Base-by-base conservation (phyloP, 2,888 invertebrate genomes). In the Lycophotia porphyrea region DNA sequence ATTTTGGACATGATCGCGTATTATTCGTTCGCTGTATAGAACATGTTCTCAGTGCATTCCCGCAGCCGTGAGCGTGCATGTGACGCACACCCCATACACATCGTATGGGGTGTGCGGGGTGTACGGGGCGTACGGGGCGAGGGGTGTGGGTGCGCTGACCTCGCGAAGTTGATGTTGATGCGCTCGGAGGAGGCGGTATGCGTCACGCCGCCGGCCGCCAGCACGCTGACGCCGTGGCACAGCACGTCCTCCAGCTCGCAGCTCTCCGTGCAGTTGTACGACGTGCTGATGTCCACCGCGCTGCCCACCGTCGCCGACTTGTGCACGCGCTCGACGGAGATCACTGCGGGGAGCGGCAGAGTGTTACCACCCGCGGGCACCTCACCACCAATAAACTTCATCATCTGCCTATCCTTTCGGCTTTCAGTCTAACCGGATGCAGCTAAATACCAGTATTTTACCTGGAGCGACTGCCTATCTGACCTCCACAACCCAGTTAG, bases 91-190 rank as follows among this genome's bases (percentile, higher is more conserved):
- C n/a, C n/a, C n/a, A n/a, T n/a, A n/a, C n/a, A n/a, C n/a, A n/a
- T n/a, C n/a, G n/a, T n/a, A n/a, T n/a, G n/a, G n/a, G n/a, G n/a
- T n/a, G n/a, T n/a, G n/a, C n/a, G n/a, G 13, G 13, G 13, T 42
- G 15, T 42, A 24, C 2, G 21, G 11, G 11, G 8, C 15, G 2
- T 39, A 18, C 24, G 69, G n/a, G 1, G 34, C 27, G 34, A n/a
- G 31, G 34, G 8, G 13, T n/a, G n/a, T 13, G n/a, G 21, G 5
- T 21, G 34, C 44, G 27, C 67, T 72, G 74, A 94, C 95, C 91
- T 91, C 0, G 93, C 92, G 67, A 93, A 93, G 74, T 93, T 94
- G 55, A 94, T 91, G 81, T 89, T 93, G 84, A 95, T 84, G 80
- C 90, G 87, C 64, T 91, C 93, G 2, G 90, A 84, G 0, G 82